A percentile compares a stretch with the other conserved stretches of the same genome.
phyloP scores from a whole-genome alignment of 2,888 invertebrate genomes.

The Apamea sordens region DNA sequence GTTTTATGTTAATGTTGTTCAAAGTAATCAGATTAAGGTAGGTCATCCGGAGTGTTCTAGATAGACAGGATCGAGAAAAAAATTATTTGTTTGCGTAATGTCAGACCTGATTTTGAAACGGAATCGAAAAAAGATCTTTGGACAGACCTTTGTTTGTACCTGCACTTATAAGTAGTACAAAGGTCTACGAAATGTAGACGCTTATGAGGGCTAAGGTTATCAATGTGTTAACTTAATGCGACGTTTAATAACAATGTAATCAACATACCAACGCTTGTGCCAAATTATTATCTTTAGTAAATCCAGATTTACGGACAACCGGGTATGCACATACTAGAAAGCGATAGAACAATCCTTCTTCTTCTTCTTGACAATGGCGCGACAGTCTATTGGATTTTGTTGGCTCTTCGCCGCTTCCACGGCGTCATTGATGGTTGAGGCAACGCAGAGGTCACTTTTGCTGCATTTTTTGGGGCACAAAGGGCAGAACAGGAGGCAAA shows the following conservation, averaged over 20 bases:
- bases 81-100: constrained; percentile 7
- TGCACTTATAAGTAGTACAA: neutral
- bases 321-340: constrained; percentile 3
- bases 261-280: neutral
- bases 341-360: neutral
- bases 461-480: no score
- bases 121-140: neutral
- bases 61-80: constrained; percentile 24
- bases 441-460: neutral
- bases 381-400: neutral
- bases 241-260: constrained; percentile 1
- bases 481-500: no score
- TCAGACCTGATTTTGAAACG: neutral
- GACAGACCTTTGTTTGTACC: neutral
- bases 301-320: neutral
- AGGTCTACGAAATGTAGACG: neutral
- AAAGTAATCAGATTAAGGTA: constrained; percentile 44
- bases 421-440: neutral
- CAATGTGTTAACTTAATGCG: neutral
- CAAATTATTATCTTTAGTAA: constrained; percentile 6
- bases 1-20: constrained; percentile 52
- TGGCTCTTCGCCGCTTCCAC: neutral
- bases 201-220: neutral
- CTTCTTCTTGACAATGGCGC: neutral
- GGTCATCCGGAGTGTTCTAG: constrained; percentile 31